Evolutionary conservation across 2,797 vertebrate species (phyloP).

Genomic region (Selene dorsalis): DNA sequence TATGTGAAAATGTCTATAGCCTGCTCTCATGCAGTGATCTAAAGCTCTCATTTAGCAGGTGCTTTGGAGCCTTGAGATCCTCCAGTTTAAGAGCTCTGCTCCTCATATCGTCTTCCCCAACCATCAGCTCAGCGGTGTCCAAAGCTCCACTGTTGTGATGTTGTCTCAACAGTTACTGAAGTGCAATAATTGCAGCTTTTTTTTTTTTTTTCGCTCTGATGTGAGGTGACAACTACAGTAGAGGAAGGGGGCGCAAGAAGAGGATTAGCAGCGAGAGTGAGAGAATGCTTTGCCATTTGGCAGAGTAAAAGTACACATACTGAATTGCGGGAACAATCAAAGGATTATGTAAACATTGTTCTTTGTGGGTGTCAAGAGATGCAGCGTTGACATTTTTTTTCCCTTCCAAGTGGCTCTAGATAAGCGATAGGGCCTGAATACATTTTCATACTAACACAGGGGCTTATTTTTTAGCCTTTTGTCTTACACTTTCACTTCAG

Average conservation of each 20-base stretch:
- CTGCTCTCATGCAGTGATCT: slow-evolving; percentile 54
- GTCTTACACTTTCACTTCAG: slow-evolving; percentile 34
- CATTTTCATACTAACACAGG: slow-evolving; percentile 53
- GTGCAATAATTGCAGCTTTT: slow-evolving; percentile 87
- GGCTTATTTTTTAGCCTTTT: slow-evolving; percentile 39
- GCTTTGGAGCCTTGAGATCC: slow-evolving; percentile 60
- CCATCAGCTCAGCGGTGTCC: slow-evolving; percentile 75
- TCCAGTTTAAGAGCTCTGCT: slow-evolving; percentile 62
- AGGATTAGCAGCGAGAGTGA: slow-evolving; percentile 69
- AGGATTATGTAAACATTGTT: slow-evolving; percentile 72
- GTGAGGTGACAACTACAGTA: slow-evolving; percentile 83
- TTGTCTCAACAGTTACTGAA: slow-evolving; percentile 85
- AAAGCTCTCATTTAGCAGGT: slow-evolving; percentile 71
- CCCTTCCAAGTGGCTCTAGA: slow-evolving; percentile 31
- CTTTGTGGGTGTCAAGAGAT: slow-evolving; percentile 67
- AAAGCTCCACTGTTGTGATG: slow-evolving; percentile 80
- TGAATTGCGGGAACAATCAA: slow-evolving; percentile 51
- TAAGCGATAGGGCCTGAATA: slow-evolving; percentile 59
- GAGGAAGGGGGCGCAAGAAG: slow-evolving; percentile 61
- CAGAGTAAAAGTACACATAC: slow-evolving; percentile 63
- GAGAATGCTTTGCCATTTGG: slow-evolving; percentile 77
- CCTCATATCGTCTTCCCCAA: slow-evolving; percentile 69
- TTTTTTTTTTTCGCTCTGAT: slow-evolving; percentile 65
- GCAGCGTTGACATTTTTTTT: slow-evolving; percentile 61
- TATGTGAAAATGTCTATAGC: slow-evolving; percentile 52